Conservation (phyloP, 2,113 vertebrate species). For the Alligator sinensis region DNA sequence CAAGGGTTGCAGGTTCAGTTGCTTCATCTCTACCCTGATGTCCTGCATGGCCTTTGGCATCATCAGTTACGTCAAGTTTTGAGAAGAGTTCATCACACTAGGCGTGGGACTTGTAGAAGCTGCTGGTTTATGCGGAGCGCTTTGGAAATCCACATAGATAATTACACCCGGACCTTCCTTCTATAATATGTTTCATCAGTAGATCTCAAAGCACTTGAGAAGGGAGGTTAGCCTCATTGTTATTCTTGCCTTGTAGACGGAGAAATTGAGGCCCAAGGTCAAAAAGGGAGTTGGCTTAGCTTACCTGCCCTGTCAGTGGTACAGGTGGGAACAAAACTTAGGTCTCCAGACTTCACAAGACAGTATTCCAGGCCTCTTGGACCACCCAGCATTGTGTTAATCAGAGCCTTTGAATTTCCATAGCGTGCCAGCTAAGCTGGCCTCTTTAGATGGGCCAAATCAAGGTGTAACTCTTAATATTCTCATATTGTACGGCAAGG, state of each 20-base stretch:
- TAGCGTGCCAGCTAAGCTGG: accelerated
- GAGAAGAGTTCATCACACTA: not conserved
- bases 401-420: not conserved
- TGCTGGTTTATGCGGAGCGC: not conserved
- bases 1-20: not conserved
- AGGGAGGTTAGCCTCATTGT: not conserved
- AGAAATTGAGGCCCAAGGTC: not conserved
- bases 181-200: not conserved
- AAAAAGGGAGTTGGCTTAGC: not conserved
- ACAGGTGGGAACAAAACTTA: not conserved
- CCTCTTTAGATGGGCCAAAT: not conserved
- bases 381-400: not conserved
- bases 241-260: not conserved
- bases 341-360: not conserved
- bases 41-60: not conserved
- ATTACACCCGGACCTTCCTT: not conserved
- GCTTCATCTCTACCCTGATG: not conserved
- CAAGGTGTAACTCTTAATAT: not conserved
- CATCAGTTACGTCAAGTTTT: no score
- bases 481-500: not conserved
- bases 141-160: not conserved
- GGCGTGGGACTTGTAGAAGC: not conserved
- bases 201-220: not conserved
- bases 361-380: not conserved
- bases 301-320: not conserved